phyloP scores from a whole-genome alignment of 2,888 invertebrate genomes.

The Eulithis prunata region DNA sequence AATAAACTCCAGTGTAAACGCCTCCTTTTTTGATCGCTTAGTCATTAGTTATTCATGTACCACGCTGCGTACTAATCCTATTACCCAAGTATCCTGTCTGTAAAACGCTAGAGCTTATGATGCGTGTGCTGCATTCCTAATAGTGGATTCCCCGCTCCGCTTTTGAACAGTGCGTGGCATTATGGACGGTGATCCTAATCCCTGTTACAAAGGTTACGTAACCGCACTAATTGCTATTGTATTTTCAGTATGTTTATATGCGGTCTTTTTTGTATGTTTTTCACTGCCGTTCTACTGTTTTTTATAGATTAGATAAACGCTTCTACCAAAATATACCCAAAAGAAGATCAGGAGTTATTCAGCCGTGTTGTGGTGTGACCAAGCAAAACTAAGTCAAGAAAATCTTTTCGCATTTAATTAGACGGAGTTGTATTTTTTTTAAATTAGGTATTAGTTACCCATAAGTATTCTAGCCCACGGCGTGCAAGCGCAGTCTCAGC shows the following conservation, averaged over 20 bases:
- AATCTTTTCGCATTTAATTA: too few relatives aligned
- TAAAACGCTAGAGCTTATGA: slow-evolving; percentile 4
- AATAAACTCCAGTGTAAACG: slow-evolving; percentile 1
- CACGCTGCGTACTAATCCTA: slow-evolving; percentile 1
- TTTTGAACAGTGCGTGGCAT: background rate
- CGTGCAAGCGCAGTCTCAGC: slow-evolving; percentile 16
- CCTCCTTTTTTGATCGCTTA: background rate
- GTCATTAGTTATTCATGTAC: slow-evolving; percentile 1
- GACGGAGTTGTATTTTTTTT: too few relatives aligned
- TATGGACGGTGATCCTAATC: slow-evolving; percentile 24
- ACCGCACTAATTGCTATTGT: slow-evolving; percentile 14
- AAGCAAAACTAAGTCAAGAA: too few relatives aligned
- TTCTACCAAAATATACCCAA: too few relatives aligned
- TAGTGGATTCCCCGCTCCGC: slow-evolving; percentile 15
- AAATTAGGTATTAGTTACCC: background rate
- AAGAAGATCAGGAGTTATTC: too few relatives aligned
- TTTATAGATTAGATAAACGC: background rate
- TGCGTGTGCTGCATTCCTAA: background rate
- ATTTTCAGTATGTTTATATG: slow-evolving; percentile 10
- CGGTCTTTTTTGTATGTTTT: slow-evolving; percentile 5
- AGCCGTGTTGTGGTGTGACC: too few relatives aligned
- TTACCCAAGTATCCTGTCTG: background rate
- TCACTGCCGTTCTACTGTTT: background rate
- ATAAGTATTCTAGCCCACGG: slow-evolving; percentile 12
- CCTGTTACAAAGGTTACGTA: slow-evolving; percentile 26